Base-by-base conservation (phyloP, 1,140 invertebrate genomes). In the Macrocentrus cingulum region DNA sequence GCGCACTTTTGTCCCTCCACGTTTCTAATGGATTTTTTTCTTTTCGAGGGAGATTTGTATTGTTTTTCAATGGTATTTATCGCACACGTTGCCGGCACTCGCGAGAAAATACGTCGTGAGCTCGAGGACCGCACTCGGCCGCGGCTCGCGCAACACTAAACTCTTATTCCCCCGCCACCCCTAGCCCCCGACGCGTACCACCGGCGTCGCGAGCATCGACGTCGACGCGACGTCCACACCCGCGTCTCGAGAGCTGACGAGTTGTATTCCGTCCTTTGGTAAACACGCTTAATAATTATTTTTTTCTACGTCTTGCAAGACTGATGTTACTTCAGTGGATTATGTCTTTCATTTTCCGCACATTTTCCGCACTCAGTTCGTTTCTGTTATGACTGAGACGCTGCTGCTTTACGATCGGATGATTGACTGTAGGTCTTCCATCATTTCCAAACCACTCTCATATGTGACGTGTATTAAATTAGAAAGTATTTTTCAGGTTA, bases 61-160 rank as follows among this genome's bases (percentile, higher is more conserved):
- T 48, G 15, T 48, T 32, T 32, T 32, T 16, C 19, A 20, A 51
- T 25, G 16, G 49, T 37, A 51, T 29, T n/a, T n/a, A n/a, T n/a
- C n/a, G n/a, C n/a, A 42, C 53, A 34, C 39, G 39, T 42, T 46
- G 18, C 29, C 53, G 53, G 41, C 41, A 34, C 15, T 39, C n/a
- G 5, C 9, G 25, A 49, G 8, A 34, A 32, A 51, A 34, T 2
- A 15, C 20, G 11, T 20, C n/a, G 45, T 23, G n/a, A 64, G 56
- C 63, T 64, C 59, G 60, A 63, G 61, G 56, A 64, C 65, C 69
- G 64, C 62, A 60, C 65, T 61, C 60, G 48, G 29, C 59, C 65
- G 62, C 66, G 70, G 65, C 68, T 73, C 69, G 69, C 66, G 67
- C 66, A 62, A 65, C 62, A 74, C 73, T 75, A 71, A 66, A 59